Evolutionary conservation across 2,888 invertebrate genomes (phyloP), one percentile per base, ranked within the genome.

Genomic region (Eulithis prunata): DNA sequence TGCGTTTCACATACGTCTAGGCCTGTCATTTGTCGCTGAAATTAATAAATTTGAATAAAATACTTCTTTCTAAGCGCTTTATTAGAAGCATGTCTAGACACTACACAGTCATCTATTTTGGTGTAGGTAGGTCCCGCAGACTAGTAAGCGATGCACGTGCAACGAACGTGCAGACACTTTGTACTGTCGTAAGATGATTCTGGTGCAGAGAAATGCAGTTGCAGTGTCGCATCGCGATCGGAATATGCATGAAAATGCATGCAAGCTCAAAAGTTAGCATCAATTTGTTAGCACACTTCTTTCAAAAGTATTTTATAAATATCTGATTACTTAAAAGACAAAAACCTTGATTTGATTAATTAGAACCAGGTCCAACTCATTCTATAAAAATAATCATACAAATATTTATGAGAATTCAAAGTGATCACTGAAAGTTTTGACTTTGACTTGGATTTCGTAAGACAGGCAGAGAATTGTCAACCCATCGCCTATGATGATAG

Each of bases 61-160:
- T 56, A 43, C 57, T 66, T 71, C 58, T 72, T 72, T 71, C 67
- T 62, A 64, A 62, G 52, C 66, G 68, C 57, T 70, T 71, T 70
- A 71, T 61, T 68, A 68, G 64, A 60, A 52, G 54, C 63, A 59
- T 59, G 69, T 75, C 72, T 74, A 74, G 73, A 74, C 71, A 74
- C 72, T 74, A 74, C 72, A 74, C 71, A 74, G 73, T 73, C 71
- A 69, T 72, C 69, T 74, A 72, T 74, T 72, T 71, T 52, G 54
- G 72, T 71, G 58, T 71, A 71, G 66, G 58, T 71, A 71, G 66
- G 68, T 72, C 66, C 66, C 65, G 67, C 66, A 70, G 72, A 67
- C 67, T 69, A 57, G 68, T 66, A 69, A 64, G 68, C 71, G 66
- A 64, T 74, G 74, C 71, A 72, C 69, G 71, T 71, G 74, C 72